Base-by-base conservation (phyloP, 2,113 vertebrate genomes). In the Aleadryas rufinucha region DNA sequence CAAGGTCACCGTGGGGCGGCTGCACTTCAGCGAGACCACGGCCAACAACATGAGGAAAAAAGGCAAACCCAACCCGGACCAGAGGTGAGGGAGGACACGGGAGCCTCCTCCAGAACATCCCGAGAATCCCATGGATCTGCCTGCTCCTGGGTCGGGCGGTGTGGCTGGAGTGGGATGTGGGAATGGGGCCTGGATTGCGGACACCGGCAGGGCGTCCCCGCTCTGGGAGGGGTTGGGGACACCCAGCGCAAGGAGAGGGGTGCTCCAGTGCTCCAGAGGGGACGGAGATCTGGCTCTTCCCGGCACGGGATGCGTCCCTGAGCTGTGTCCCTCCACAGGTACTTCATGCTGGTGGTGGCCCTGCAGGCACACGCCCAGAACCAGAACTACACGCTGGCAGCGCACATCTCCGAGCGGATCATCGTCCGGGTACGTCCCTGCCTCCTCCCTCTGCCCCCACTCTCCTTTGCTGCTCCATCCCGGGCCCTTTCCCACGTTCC, bases 31-130 rank as follows among this genome's bases (percentile, higher is more conserved):
- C 1, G 99, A 99, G 98, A 99, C 99, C 89, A 99, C 99, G 0
- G 99, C 99, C 85, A 99, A 99, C 97, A 99, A 99, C 97, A 99
- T 99, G 99, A 97, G 99, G 81, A 99, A 99, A 97, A 99, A 99
- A 95, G 99, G 99, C 96, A 99, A 99, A 84, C 99, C 99, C 64
- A 99, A 99, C 95, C 99, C 99, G 0, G 99, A 99, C 97, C 99
- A 99, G 98, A 99, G 99, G 99, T 99, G 96, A 97, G 94, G 31
- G 6, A 68, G 33, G 23, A 23, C 65, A 22, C 16, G 1, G 11
- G 1, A 2, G 5, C 11, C 33, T 79, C 33, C 72, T 60, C 47
- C 23, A 6, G 20, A 11, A 9, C 3, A 1, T 26, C 66, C 66
- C 3, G 12, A 7, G 30, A 17, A 1, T 22, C 35, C 70, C 9